Evolutionary conservation across 2,888 invertebrate genomes (phyloP), one percentile per base, ranked within the genome.

Genomic region (Heteromurus nitidus): DNA sequence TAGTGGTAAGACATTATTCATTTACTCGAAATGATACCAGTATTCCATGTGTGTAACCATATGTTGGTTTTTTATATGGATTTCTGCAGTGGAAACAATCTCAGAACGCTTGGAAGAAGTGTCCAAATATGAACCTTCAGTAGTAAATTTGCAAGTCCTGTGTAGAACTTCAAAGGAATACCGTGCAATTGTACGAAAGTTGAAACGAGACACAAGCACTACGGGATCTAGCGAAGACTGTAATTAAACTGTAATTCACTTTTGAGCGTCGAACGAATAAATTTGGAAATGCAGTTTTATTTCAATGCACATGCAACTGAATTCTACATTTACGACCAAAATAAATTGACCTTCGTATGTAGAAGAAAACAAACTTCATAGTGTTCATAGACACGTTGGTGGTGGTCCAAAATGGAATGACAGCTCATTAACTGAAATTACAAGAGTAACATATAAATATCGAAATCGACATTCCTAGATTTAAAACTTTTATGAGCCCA

Each of bases 341-440:
- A 36, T 36, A 36, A 36, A 36, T 36, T 9, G 36, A n/a, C n/a
- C n/a, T n/a, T n/a, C n/a, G n/a, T n/a, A n/a, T 36, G 5, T 36
- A 36, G 36, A 13, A 36, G 36, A 5, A 36, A 36, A 36, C 7
- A 13, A 36, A 36, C 36, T 9, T 36, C 13, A 36, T 9, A 36
- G 13, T 36, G 50, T 5, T 72, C 30, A 80, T 11, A 83, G 31
- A 62, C 68, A 83, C 5, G 65, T 64, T 30, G 85, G 85, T 0
- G 81, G 69, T 16, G 84, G 81, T 11, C 83, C 85, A 31, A 85
- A 75, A 26, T 84, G 82, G 24, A 72, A 77, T 13, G 77, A 76
- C n/a, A 85, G 55, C 53, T 85, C 85, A 36, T 64, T 73, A 70
- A 82, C 85, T 85, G 69, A 18, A 73, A 72, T 30, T 2, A 68